phyloP scores from a whole-genome alignment of 2,888 invertebrate species.

The Agonopterix alstromeriana region DNA sequence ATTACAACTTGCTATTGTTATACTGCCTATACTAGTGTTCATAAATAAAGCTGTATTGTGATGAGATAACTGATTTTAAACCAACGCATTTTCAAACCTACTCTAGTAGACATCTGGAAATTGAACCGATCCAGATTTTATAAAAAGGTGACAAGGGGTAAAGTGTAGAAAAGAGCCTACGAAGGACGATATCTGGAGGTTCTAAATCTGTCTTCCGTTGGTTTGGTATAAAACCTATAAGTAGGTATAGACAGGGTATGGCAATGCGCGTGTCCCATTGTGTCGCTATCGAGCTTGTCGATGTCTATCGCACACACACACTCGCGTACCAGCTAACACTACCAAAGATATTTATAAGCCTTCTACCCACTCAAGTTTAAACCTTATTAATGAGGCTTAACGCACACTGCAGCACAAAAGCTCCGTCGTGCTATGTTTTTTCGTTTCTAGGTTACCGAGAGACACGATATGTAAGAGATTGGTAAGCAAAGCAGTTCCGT shows the following conservation, averaged over 20 bases:
- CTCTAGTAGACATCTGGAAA: too few relatives aligned
- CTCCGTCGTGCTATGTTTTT: conserved; percentile 43
- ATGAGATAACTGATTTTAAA: too few relatives aligned
- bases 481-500: conserved; percentile 45
- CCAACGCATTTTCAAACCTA: too few relatives aligned
- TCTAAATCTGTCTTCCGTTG: too few relatives aligned
- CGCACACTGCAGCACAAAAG: conserved; percentile 29
- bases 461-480: conserved; percentile 26
- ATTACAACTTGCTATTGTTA: too few relatives aligned
- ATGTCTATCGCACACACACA: conserved; percentile 33
- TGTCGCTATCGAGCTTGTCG: conserved; percentile 41
- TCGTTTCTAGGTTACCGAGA: conserved; percentile 58
- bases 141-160: too few relatives aligned
- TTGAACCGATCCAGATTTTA: too few relatives aligned
- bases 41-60: too few relatives aligned
- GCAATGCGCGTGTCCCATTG: conserved; percentile 50
- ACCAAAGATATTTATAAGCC: conserved; percentile 55
- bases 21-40: too few relatives aligned
- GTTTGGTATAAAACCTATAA: too few relatives aligned
- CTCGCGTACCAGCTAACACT: conserved; percentile 19
- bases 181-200: too few relatives aligned
- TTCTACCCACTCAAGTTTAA: conserved; percentile 37
- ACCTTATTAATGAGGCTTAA: conserved; percentile 24
- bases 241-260: conserved; percentile 22
- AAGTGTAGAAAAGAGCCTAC: too few relatives aligned